phyloP scores from a whole-genome alignment of 35 echinoderm and acorn worm genomes.

The Heliocidaris erythrogramma region DNA sequence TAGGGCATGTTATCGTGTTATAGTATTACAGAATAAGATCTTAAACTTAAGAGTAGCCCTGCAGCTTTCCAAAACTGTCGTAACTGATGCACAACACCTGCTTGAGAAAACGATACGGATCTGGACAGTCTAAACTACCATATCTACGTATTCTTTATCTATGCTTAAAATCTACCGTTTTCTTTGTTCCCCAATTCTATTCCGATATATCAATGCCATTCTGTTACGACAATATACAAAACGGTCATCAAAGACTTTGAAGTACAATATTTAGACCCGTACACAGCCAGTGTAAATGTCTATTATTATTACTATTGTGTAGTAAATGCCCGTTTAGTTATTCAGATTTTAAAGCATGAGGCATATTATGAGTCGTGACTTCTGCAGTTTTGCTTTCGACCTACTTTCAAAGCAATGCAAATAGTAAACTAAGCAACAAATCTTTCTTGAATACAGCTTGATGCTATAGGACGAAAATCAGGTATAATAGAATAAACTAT shows the following conservation, averaged over 20 bases:
- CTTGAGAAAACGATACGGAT: neutral
- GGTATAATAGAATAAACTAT: neutral
- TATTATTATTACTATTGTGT: neutral
- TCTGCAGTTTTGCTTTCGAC: neutral
- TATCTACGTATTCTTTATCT: neutral
- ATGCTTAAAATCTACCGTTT: neutral
- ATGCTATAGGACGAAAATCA: neutral
- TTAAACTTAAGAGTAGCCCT: neutral
- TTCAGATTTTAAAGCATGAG: neutral
- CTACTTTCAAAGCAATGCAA: neutral
- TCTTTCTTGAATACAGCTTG: neutral
- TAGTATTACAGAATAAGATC: neutral
- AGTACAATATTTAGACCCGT: neutral
- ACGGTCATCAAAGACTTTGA: neutral
- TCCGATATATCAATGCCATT: neutral
- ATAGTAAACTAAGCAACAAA: neutral
- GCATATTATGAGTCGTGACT: neutral
- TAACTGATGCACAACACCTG: neutral
- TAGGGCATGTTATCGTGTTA: slow-evolving; percentile 16
- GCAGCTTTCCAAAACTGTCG: neutral
- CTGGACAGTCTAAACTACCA: neutral
- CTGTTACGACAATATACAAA: neutral
- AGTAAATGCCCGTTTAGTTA: neutral
- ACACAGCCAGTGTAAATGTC: neutral
- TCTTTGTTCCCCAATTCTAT: neutral